These are phyloP conservation scores for Ammospiza nelsoni DNA, from an alignment of 2,113 vertebrate genomes.

Conservation along the genomic window DNA sequence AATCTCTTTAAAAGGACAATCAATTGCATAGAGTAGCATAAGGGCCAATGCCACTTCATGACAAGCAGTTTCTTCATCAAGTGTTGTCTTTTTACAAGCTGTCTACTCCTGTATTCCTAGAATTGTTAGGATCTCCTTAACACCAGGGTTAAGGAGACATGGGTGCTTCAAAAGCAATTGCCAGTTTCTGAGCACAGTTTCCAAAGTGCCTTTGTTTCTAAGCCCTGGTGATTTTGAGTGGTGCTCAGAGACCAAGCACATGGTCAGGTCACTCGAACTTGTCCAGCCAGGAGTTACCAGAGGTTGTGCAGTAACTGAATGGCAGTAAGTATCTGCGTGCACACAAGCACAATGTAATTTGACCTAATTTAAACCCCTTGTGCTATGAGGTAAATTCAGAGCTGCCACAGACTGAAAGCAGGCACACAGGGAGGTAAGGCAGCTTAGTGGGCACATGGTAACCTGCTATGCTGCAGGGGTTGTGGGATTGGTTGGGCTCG, in stretches of 20 bases:
- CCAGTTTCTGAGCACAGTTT: not conserved
- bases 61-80: not conserved
- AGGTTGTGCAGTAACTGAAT: not conserved
- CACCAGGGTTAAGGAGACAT: not conserved
- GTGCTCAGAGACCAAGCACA: not conserved
- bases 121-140: not conserved
- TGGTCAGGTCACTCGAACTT: not conserved
- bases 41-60: not conserved
- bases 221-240: not conserved
- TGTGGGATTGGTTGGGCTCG: not conserved
- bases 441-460: accelerated
- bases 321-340: not conserved
- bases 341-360: not conserved
- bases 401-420: conserved; percentile 12
- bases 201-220: not conserved
- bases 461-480: not conserved
- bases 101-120: not conserved
- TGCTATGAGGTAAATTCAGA: not conserved
- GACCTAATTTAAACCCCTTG: not conserved
- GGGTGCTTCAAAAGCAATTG: not conserved
- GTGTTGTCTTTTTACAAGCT: not conserved
- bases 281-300: not conserved
- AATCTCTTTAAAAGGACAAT: not conserved
- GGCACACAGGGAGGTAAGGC: not conserved
- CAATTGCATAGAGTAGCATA: accelerated